These are phyloP conservation scores for Miichthys miiuy DNA, from an alignment of 2,797 vertebrate genomes.

Conservation along the genomic window DNA sequence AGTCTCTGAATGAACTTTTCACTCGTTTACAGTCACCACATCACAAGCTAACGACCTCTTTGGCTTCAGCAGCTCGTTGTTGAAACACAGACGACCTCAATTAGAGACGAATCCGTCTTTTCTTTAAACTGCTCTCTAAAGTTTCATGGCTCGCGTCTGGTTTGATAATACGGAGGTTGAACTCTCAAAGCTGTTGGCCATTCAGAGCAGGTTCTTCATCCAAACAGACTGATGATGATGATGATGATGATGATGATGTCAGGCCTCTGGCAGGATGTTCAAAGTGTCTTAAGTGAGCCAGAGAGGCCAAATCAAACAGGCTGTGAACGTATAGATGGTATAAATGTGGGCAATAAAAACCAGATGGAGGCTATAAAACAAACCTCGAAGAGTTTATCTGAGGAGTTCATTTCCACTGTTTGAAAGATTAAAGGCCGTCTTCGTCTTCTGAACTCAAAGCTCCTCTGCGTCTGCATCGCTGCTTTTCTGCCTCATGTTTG, in stretches of 20 bases:
- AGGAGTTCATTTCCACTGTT: constrained; percentile 22
- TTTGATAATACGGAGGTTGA: background rate
- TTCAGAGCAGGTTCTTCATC: constrained; percentile 13
- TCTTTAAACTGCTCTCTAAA: background rate
- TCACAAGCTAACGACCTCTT: background rate
- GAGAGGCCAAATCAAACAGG: constrained; percentile 36
- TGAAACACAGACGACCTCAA: background rate
- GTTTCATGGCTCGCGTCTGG: background rate
- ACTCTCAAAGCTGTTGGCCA: background rate
- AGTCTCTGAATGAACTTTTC: background rate
- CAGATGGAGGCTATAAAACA: constrained; percentile 52
- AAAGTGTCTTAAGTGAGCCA: constrained; percentile 20
- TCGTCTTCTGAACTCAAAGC: background rate
- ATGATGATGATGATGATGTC: constrained; percentile 26
- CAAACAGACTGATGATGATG: background rate
- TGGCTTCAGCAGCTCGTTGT: background rate
- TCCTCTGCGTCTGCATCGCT: background rate
- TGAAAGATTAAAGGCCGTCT: background rate
- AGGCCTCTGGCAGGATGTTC: constrained; percentile 47
- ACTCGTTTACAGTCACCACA: background rate
- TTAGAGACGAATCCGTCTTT: background rate
- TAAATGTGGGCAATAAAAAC: constrained; percentile 41
- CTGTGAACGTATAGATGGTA: constrained; percentile 10
- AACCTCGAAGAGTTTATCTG: background rate
- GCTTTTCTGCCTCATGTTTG: background rate